A percentile compares a stretch with the other conserved stretches of the same genome.
Evolutionary conservation across 2,888 invertebrate genomes (phyloP).

Genomic region (Automeris io): DNA sequence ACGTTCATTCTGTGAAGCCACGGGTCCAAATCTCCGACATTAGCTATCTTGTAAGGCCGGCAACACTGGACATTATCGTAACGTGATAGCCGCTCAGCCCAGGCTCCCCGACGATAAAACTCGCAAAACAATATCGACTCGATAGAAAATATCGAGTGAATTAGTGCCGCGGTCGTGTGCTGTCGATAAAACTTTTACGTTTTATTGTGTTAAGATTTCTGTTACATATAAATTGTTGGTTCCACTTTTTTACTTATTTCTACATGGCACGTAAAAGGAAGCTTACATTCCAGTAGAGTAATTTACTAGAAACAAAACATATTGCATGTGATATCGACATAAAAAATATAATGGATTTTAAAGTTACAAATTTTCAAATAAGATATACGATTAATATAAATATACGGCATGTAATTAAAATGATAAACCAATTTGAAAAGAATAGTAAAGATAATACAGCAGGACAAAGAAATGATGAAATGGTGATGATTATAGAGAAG

Average conservation of each 20-base stretch:
- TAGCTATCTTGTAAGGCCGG: constrained; percentile 16
- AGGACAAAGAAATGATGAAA: no score
- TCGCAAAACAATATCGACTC: constrained; percentile 54
- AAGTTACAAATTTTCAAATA: no score
- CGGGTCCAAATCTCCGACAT: not conserved
- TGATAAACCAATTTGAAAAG: no score
- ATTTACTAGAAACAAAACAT: no score
- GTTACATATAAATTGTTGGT: not conserved
- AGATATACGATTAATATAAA: no score
- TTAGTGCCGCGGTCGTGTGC: constrained; percentile 33
- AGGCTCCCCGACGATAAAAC: constrained; percentile 53
- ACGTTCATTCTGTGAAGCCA: constrained; percentile 7
- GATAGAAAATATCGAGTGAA: constrained; percentile 60
- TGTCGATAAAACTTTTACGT: constrained; percentile 25
- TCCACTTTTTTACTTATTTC: not conserved
- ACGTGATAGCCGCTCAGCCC: constrained; percentile 49
- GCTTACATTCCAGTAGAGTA: no score
- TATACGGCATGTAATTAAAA: no score
- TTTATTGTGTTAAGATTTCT: constrained; percentile 1
- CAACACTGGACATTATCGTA: constrained; percentile 47
- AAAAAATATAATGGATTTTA: no score
- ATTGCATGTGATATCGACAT: no score
- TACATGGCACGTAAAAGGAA: no score
- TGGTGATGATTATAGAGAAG: no score
- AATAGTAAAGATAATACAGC: no score